Conservation (phyloP, 2,113 vertebrate genomes). For the Paramormyrops kingsleyae region DNA sequence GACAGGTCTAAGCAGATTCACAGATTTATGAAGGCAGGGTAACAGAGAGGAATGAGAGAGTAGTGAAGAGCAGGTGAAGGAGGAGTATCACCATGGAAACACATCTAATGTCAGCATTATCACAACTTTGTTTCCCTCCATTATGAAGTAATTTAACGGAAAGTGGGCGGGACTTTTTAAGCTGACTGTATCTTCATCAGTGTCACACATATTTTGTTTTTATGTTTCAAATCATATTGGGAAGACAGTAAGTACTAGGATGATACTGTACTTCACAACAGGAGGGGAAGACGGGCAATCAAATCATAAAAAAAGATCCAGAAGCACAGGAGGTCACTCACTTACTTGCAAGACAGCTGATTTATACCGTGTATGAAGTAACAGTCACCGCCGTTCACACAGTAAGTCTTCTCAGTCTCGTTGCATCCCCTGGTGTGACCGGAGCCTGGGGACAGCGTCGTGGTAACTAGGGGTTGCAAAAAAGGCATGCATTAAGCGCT, state of each 20-base stretch:
- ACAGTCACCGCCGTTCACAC: constrained; percentile 94
- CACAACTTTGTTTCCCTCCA: neutral
- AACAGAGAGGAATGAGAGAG: neutral
- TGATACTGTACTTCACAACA: neutral
- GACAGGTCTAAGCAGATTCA: neutral
- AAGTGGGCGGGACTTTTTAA: neutral
- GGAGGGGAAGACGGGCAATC: neutral
- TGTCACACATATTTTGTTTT: neutral
- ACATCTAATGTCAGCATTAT: neutral
- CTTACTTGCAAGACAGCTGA: constrained; percentile 98
- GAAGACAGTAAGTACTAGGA: neutral
- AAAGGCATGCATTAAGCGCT: neutral
- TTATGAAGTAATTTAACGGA: neutral
- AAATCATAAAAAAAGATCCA: neutral
- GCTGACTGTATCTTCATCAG: neutral
- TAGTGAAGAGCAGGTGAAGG: neutral
- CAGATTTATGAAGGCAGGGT: neutral
- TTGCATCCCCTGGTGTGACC: constrained; percentile 92
- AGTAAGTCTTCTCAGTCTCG: constrained; percentile 88
- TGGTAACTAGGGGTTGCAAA: constrained; percentile 60
- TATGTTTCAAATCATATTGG: neutral
- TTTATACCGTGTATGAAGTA: constrained; percentile 98
- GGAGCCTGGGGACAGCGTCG: constrained; percentile 81
- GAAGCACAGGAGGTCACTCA: constrained; percentile 36
- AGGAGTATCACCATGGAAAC: neutral